Evolutionary conservation across 2,797 vertebrate genomes (phyloP).

Genomic region (Iguana delicatissima): DNA sequence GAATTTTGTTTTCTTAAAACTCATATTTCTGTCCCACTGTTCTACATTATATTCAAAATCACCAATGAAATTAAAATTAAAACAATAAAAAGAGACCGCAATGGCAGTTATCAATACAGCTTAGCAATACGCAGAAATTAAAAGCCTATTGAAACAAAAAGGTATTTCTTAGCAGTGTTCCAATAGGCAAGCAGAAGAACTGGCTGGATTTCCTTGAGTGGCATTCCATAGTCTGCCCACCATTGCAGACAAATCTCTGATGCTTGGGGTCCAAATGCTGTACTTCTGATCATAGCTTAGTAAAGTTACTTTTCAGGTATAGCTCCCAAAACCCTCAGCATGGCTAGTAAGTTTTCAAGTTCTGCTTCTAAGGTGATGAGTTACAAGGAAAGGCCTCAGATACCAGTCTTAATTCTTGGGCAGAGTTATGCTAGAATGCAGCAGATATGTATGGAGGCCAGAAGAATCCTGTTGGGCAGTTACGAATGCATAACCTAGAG

Average conservation of each 20-base stretch:
- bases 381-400: background rate
- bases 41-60: background rate
- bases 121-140: background rate
- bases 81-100: conserved; percentile 2
- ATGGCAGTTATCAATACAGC: background rate
- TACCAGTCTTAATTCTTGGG: background rate
- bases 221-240: background rate
- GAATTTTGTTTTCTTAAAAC: background rate
- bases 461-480: no score
- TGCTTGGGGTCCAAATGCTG: background rate
- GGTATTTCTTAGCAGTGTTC: background rate
- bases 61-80: background rate
- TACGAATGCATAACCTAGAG: no score
- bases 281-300: no score
- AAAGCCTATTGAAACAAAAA: conserved; percentile 1
- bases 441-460: background rate
- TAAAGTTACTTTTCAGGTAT: no score
- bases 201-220: background rate
- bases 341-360: no score
- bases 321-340: no score
- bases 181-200: background rate
- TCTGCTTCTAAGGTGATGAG: no score
- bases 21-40: background rate
- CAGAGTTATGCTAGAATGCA: background rate
- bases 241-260: background rate